Evolutionary conservation across 1,140 invertebrate species (phyloP), one percentile per base, ranked within the genome.

Genomic region (Diploscapter pachys): DNA sequence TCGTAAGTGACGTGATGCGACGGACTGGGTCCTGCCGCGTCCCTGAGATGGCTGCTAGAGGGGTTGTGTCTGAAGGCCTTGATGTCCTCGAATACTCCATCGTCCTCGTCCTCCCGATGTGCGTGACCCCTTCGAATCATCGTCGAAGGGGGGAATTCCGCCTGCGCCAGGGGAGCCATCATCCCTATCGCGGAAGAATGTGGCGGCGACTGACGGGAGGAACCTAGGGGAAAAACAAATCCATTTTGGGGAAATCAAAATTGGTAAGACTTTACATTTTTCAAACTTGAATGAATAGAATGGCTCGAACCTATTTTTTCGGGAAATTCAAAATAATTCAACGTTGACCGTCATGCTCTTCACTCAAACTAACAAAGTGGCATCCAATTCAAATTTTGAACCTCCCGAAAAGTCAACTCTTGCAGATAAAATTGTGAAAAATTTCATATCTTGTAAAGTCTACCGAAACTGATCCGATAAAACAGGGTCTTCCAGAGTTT

Each of bases 41-140:
- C 31, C 31, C 31, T 31, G 31, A 83, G 71, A 66, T 85, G 79
- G 6, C 71, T 76, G 71, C 85, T 85, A 72, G 85, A 81, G 62
- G 81, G 82, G 78, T 83, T 83, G 52, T 83, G 78, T 80, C 84
- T 83, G 73, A 72, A 63, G 54, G 80, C 81, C 48, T 71, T 69
- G 83, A 80, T 8, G 82, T 83, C 63, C 76, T 83, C 73, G 11
- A 74, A 74, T 6, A 74, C 73, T 50, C 70, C 64, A 61, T 74
- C 73, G 13, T 74, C 73, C 8, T 74, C 73, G 0, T 31, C 31
- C 0, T 31, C 31, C 5, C 53, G 64, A 4, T 69, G 31, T 31
- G 50, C n/a, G 73, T 65, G 5, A 67, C 70, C 5, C 65, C 73
- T 51, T 74, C 73, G 3, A 57, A 57, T 9, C 73, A 67, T 49